phyloP scores from a whole-genome alignment of 1,140 invertebrate species.

The Hypsibius dujardini region DNA sequence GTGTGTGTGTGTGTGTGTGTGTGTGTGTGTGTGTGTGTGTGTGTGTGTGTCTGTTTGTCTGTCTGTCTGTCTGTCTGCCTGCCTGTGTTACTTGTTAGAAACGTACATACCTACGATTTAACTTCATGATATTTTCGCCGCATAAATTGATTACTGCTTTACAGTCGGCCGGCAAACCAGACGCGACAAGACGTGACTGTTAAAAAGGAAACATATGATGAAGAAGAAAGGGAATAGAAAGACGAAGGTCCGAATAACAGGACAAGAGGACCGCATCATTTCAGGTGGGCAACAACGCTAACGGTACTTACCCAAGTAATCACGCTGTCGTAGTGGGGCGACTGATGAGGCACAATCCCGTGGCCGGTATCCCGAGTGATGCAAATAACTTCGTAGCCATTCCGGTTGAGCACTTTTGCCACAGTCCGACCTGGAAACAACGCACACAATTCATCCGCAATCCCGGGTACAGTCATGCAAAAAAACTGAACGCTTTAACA shows the following conservation, averaged over 20 bases:
- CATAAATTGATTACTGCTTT: slow-evolving; percentile 68
- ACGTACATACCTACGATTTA: slow-evolving; percentile 39
- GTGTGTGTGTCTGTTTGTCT: neutral
- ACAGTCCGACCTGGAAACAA: neutral
- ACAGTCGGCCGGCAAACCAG: slow-evolving; percentile 31
- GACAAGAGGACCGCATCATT: no score
- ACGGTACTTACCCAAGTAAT: neutral
- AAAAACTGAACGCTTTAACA: no score
- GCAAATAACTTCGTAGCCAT: slow-evolving; percentile 1
- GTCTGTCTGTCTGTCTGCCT: neutral
- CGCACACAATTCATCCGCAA: no score
- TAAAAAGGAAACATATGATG: no score
- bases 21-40: neutral
- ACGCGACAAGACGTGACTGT: neutral
- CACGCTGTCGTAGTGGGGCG: neutral
- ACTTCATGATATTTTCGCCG: slow-evolving; percentile 76
- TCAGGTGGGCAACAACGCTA: no score
- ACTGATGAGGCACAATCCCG: neutral
- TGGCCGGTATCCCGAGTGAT: neutral
- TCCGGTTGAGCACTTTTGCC: neutral
- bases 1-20: no score
- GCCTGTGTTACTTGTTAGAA: neutral
- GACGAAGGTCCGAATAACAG: no score
- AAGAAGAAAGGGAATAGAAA: no score
- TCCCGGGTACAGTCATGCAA: no score